Evolutionary conservation across 2,113 vertebrate genomes (phyloP), one percentile per base, ranked within the genome.

Genomic region (Phylloscopus whistleri): DNA sequence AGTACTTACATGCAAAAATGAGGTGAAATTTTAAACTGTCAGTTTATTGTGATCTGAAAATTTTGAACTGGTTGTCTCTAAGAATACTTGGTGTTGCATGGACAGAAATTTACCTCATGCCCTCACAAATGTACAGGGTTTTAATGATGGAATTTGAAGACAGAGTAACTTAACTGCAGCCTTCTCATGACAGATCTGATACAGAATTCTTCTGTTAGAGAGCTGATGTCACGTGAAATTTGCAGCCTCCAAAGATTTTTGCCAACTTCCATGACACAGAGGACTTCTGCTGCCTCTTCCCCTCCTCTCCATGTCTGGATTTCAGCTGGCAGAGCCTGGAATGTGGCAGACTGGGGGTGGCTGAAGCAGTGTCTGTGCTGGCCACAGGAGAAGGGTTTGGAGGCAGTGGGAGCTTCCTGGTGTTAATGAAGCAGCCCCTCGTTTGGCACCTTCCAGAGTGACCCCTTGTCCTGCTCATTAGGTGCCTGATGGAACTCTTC

Each of bases 401-500:
- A 12, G 91, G 81, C 93, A 46, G 28, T 56, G 4, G 2, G 35
- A 2, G 22, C 55, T 93, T 80, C 84, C 82, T 88, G 75, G 9
- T 9, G 16, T 76, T 95, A 52, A 80, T 88, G 87, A 90, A 41
- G 46, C 75, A 2, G 39, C 44, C 6, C 21, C 11, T 8, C 3
- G 0, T 26, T 90, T 80, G 91, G 13, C 51, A 0, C 0, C 0
- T 13, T 64, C 92, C 72, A 85, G 60, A 94, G 75, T 44, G 59
- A 46, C 66, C 81, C 62, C 20, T 75, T 76, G 89, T 89, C 84
- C 53, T 86, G 66, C 66, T 88, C 83, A 16, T 69, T 31, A 59
- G 91, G 63, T 76, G 81, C 27, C 74, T 91, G 33, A 39, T 95
- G 94, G 93, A 80, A 24, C 59, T 60, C 41, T 84, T 88, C 70